These are phyloP conservation scores for Aspidiotus rigidus DNA, from an alignment of 2,888 invertebrate species.

Conservation along the genomic window DNA sequence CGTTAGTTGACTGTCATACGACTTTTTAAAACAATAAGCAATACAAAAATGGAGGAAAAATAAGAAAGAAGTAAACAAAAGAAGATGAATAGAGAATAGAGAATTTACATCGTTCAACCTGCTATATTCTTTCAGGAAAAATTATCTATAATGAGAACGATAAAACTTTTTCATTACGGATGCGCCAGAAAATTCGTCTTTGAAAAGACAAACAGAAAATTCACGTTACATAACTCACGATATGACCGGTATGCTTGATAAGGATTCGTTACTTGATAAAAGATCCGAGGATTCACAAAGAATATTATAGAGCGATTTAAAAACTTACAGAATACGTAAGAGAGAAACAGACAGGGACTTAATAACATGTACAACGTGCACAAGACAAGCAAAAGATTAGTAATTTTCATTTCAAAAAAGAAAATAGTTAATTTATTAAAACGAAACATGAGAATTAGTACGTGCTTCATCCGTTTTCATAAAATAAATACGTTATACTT, in stretches of 20 bases:
- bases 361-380: too few species aligned
- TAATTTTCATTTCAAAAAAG: too few species aligned
- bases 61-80: background rate
- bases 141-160: constrained; percentile 11
- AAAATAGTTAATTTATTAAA: too few species aligned
- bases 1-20: constrained; percentile 19
- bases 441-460: too few species aligned
- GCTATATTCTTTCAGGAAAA: background rate
- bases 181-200: too few species aligned
- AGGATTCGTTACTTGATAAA: background rate
- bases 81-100: background rate
- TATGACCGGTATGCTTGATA: too few species aligned
- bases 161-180: background rate
- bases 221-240: too few species aligned
- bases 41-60: background rate
- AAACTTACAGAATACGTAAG: constrained; percentile 1
- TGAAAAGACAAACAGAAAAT: too few species aligned
- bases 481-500: too few species aligned
- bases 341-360: constrained; percentile 8
- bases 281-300: background rate
- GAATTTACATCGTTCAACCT: constrained; percentile 9
- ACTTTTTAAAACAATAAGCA: constrained; percentile 9
- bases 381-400: too few species aligned
- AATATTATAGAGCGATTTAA: background rate
- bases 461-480: too few species aligned